phyloP scores from a whole-genome alignment of 2,113 vertebrate species.

The Triplophysa dalaica region DNA sequence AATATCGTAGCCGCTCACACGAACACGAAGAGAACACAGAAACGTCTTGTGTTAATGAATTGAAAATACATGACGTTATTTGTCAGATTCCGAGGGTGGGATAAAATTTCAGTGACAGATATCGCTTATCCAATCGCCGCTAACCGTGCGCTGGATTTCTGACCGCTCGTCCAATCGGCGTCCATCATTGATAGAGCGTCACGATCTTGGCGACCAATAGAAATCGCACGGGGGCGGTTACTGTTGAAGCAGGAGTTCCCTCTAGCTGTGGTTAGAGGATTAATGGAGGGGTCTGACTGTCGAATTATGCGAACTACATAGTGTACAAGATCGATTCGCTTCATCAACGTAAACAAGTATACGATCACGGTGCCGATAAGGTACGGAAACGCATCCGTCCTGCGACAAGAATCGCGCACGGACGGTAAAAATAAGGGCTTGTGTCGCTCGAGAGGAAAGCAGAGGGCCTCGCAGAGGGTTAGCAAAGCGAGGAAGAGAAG shows the following conservation, averaged over 20 bases:
- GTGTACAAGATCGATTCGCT: slow-evolving; percentile 43
- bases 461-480: slow-evolving; percentile 51
- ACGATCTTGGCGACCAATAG: slow-evolving; percentile 58
- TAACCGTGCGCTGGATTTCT: slow-evolving; percentile 42
- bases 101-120: slow-evolving; percentile 41
- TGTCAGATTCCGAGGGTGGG: slow-evolving; percentile 61
- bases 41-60: slow-evolving; percentile 21
- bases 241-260: slow-evolving; percentile 75
- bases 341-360: slow-evolving; percentile 34
- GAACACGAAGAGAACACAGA: not conserved
- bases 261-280: slow-evolving; percentile 74
- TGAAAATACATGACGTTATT: slow-evolving; percentile 57
- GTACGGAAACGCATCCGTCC: not conserved
- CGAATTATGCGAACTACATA: slow-evolving; percentile 61
- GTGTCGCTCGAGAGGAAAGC: slow-evolving; percentile 45
- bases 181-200: not conserved
- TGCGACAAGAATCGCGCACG: not conserved
- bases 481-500: slow-evolving; percentile 23
- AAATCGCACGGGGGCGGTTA: slow-evolving; percentile 51
- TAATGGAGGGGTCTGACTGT: slow-evolving; percentile 75
- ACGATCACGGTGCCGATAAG: slow-evolving; percentile 31
- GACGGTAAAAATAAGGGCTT: slow-evolving; percentile 34
- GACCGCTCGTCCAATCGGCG: slow-evolving; percentile 59
- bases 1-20: not conserved
- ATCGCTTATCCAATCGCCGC: slow-evolving; percentile 59